Evolutionary conservation across 2,797 vertebrate species (phyloP).

Genomic region (Acanthopagrus latus): DNA sequence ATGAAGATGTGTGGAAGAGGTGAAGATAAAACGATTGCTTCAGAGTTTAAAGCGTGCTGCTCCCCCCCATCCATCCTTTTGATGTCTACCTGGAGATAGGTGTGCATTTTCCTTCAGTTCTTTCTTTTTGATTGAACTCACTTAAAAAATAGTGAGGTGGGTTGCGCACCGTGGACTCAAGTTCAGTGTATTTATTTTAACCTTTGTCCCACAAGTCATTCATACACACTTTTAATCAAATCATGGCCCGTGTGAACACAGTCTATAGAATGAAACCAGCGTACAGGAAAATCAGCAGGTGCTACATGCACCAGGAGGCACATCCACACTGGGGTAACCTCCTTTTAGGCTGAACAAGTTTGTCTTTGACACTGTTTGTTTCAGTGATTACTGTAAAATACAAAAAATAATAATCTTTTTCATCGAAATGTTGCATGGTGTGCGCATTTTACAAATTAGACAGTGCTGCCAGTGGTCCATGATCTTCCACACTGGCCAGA

Average conservation of each 20-base stretch:
- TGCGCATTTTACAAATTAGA: conserved; percentile 29
- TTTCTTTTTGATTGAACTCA: conserved; percentile 11
- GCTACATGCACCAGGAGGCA: neutral
- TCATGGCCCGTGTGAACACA: neutral
- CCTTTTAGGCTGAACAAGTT: neutral
- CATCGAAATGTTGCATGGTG: conserved; percentile 10
- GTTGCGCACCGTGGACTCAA: neutral
- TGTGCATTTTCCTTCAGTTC: neutral
- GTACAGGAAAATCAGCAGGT: neutral
- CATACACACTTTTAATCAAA: neutral
- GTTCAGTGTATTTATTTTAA: neutral
- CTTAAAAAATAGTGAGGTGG: conserved; percentile 4
- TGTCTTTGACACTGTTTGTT: neutral
- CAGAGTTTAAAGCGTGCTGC: conserved; percentile 3
- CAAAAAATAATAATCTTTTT: neutral
- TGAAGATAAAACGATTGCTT: conserved; percentile 9
- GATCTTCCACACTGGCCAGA: conserved; percentile 43
- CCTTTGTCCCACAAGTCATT: neutral
- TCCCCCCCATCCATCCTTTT: conserved; percentile 1
- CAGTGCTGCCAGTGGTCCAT: conserved; percentile 19
- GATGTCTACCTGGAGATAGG: conserved; percentile 23
- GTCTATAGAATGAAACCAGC: neutral
- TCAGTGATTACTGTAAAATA: neutral
- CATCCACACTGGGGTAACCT: neutral
- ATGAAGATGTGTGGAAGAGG: neutral